These are phyloP conservation scores for Edolisoma coerulescens DNA, from an alignment of 2,113 vertebrate genomes.

Conservation along the genomic window DNA sequence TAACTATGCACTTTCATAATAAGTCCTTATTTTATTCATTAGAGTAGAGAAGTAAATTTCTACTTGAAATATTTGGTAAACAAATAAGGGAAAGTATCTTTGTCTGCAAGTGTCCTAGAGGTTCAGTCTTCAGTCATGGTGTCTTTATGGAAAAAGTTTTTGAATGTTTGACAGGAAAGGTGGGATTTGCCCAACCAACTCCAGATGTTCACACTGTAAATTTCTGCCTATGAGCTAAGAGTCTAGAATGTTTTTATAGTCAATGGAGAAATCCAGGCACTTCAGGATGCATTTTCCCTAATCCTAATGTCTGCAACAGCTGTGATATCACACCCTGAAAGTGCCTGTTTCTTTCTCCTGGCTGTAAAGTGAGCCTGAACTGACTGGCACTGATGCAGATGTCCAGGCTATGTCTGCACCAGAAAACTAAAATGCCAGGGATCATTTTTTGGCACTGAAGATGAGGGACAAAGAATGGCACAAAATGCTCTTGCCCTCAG, in stretches of 20 bases:
- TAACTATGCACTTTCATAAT: background rate
- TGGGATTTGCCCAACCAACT: background rate
- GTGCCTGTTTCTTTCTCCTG: background rate
- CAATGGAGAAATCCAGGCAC: background rate
- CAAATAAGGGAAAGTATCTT: background rate
- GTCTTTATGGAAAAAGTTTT: background rate
- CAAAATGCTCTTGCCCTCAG: background rate
- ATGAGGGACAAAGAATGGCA: background rate
- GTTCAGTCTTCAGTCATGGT: background rate
- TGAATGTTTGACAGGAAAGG: background rate
- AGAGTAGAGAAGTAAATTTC: background rate
- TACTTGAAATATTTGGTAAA: background rate
- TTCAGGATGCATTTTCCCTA: constrained; percentile 3
- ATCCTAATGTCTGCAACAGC: background rate
- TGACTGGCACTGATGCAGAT: background rate
- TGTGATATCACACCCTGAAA: background rate
- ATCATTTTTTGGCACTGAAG: background rate
- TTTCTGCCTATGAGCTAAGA: constrained; percentile 1
- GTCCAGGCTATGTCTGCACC: background rate
- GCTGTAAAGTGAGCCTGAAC: background rate
- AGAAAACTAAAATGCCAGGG: background rate
- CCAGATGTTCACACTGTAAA: constrained; percentile 13
- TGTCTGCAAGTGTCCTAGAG: background rate
- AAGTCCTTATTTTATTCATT: background rate
- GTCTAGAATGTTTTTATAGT: constrained; percentile 17